Percentiles rank a stretch among this genome's conserved stretches.
phyloP scores from a whole-genome alignment of 2,113 vertebrate genomes.

The Equus przewalskii region DNA sequence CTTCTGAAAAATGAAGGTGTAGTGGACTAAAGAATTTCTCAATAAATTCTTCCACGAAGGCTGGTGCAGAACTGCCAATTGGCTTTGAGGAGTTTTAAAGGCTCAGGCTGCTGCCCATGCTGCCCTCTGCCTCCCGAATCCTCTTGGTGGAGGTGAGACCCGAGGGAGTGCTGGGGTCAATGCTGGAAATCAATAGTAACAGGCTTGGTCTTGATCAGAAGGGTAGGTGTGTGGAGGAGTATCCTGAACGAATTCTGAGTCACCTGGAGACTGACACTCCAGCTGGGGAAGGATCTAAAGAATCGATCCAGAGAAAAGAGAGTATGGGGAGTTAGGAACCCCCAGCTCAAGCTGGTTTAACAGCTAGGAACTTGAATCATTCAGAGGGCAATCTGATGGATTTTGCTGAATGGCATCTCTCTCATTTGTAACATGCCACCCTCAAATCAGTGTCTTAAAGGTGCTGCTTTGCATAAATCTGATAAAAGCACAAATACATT shows the following conservation, averaged over 20 bases:
- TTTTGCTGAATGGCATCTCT: background rate
- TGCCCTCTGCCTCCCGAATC: background rate
- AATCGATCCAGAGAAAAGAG: background rate
- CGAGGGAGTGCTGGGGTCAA: background rate
- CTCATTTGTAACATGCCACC: background rate
- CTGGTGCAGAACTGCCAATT: background rate
- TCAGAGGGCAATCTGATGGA: background rate
- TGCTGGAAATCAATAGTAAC: slow-evolving; percentile 16
- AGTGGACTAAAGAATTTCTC: background rate
- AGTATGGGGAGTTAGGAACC: background rate
- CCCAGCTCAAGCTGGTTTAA: background rate
- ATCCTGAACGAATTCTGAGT: slow-evolving; percentile 19
- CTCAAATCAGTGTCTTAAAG: background rate
- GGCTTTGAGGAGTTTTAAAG: background rate
- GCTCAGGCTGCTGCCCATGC: background rate
- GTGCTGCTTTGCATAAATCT: background rate
- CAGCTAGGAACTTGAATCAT: background rate
- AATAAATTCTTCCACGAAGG: background rate
- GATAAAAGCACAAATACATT: background rate
- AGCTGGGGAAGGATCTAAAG: background rate
- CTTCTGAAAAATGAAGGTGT: background rate
- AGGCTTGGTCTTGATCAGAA: slow-evolving; percentile 10
- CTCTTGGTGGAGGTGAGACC: background rate
- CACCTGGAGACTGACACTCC: background rate
- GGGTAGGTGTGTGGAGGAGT: background rate